Base-by-base conservation (phyloP, 53 echinoderm and acorn worm genomes). In the Stichopus horrens region DNA sequence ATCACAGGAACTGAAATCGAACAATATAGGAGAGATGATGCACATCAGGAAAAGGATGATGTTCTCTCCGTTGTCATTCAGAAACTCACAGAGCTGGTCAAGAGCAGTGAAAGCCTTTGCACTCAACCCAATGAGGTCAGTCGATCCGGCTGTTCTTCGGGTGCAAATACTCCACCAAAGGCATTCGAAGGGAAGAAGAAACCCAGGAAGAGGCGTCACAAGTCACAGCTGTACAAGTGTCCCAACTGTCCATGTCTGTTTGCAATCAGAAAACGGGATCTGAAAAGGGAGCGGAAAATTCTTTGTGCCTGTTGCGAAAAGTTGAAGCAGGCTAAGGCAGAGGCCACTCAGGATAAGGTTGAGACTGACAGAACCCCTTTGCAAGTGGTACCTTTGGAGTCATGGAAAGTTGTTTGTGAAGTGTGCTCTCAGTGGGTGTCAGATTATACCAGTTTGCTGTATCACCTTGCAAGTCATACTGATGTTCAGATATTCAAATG, bases 21-120 rank as follows among this genome's bases (percentile, higher is more conserved):
- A 71, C 71, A 71, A 20, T n/a, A 18, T 7, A 71, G 7, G 4
- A 18, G 19, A 71, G 71, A 71, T 20, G n/a, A 16, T 7, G 71
- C 71, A 71, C 71, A 20, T 18, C 92, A 94, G 13, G 92, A 90
- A 68, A 95, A 97, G 85, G 94, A 92, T 77, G 98, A 97, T 80
- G 95, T 94, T 57, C 87, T 97, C 19, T 97, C 98, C 5, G 95
- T 97, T 8, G 98, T 97, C 52, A 97, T 97, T 65, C 91, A 95
- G 89, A 97, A 97, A 83, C 94, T 97, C 5, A 97, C 98, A 14
- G 98, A 97, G 76, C 80, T 97, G 9, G 98, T 97, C 5, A 89
- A 94, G 58, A 94, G 90, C 83, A 97, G 95, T 67, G 92, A 97
- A 74, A 88, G 75, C 55, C 73, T 83, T 21, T 88, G 89, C 71